Evolutionary conservation across 2,888 invertebrate species (phyloP).

Genomic region (Sesamia inferens): DNA sequence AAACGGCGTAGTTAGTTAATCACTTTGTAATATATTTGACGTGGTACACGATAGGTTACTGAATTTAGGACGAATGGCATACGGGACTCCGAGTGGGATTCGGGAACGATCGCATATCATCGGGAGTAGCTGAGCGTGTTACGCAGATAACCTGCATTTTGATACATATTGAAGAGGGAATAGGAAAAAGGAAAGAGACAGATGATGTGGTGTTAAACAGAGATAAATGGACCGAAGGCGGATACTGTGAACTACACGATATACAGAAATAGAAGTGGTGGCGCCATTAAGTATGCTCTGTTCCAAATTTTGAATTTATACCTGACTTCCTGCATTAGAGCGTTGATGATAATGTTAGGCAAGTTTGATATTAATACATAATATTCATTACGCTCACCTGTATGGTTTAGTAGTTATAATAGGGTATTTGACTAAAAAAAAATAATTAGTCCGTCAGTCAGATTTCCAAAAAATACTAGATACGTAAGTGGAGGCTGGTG

Average conservation of each 20-base stretch:
- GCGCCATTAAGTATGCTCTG: constrained; percentile 75
- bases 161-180: constrained; percentile 61
- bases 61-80: constrained; percentile 79
- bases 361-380: constrained; percentile 4
- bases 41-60: constrained; percentile 72
- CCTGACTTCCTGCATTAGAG: constrained; percentile 78
- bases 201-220: constrained; percentile 66
- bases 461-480: too few species aligned
- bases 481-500: too few species aligned
- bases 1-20: constrained; percentile 69
- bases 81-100: constrained; percentile 74
- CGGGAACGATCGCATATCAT: constrained; percentile 77
- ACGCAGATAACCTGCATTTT: constrained; percentile 65
- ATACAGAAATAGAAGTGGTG: constrained; percentile 81
- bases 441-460: too few species aligned
- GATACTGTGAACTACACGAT: constrained; percentile 79
- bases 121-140: constrained; percentile 60
- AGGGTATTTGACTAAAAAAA: too few species aligned
- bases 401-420: too few species aligned
- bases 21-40: constrained; percentile 67
- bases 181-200: constrained; percentile 70
- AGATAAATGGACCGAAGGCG: constrained; percentile 72
- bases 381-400: neutral
- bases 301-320: constrained; percentile 83
- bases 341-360: constrained; percentile 42